Percentiles rank a stretch among this genome's conserved stretches.
Evolutionary conservation across 1,140 invertebrate species (phyloP).

Genomic region (Apis mellifera): DNA sequence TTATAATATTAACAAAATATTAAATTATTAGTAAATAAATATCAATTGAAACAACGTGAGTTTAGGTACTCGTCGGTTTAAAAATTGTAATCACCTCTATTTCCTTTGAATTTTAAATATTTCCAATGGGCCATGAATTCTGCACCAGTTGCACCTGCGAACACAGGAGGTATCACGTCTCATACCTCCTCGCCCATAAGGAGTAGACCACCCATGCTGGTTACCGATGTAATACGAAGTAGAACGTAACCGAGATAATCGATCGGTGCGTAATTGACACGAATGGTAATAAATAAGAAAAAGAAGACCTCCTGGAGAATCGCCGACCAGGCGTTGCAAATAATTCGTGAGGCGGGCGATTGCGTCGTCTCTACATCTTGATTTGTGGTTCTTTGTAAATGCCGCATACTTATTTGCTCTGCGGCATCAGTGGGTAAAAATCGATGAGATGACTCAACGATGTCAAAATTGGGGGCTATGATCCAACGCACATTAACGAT

Average conservation of each 20-base stretch:
- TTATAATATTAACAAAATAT: neutral
- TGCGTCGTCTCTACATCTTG: constrained; percentile 20
- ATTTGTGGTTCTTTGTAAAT: neutral
- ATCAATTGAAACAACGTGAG: constrained; percentile 4
- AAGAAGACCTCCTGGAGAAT: constrained; percentile 54
- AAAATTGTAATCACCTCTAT: constrained; percentile 50
- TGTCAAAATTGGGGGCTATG: constrained; percentile 79
- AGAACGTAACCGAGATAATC: constrained; percentile 61
- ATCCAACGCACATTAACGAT: constrained; percentile 79
- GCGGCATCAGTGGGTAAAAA: constrained; percentile 73
- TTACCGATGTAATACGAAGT: constrained; percentile 33
- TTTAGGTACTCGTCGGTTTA: neutral
- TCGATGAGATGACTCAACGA: constrained; percentile 79
- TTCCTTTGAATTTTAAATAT: neutral
- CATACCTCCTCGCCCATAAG: constrained; percentile 13
- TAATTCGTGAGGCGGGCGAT: constrained; percentile 37
- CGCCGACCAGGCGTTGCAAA: constrained; percentile 44
- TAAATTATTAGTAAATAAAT: too few relatives aligned
- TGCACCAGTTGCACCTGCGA: constrained; percentile 55
- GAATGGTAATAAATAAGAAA: constrained; percentile 71
- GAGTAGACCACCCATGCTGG: constrained; percentile 26
- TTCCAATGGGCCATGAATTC: constrained; percentile 5
- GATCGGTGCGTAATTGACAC: constrained; percentile 76
- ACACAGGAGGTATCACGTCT: constrained; percentile 47
- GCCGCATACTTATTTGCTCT: constrained; percentile 50